Percentiles rank a stretch among this genome's conserved stretches.
These are phyloP conservation scores for Helleia helle DNA, from an alignment of 2,888 invertebrate genomes.

Conservation along the genomic window DNA sequence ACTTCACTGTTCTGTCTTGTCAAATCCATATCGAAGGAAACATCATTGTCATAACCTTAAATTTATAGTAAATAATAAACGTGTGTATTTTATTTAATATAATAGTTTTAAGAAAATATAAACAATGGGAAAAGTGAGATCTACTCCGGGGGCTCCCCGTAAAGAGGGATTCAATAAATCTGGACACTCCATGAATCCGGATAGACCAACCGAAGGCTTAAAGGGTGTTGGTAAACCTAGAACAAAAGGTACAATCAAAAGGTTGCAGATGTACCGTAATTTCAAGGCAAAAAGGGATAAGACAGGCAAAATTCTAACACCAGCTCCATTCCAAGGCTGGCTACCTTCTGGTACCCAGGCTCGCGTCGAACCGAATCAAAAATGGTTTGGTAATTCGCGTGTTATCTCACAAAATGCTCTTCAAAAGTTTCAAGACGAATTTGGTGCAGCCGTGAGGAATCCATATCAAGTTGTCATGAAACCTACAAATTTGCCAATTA, in stretches of 20 bases:
- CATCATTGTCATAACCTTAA: constrained; percentile 4
- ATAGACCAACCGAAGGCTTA: constrained; percentile 83
- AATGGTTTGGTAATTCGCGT: constrained; percentile 99
- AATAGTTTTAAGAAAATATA: neutral
- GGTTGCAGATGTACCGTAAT: constrained; percentile 98
- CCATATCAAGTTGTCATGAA: constrained; percentile 99
- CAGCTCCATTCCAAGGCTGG: constrained; percentile 97
- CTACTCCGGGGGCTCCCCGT: constrained; percentile 82
- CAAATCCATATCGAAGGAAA: neutral
- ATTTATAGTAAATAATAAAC: neutral
- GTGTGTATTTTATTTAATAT: neutral
- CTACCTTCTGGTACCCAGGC: constrained; percentile 92
- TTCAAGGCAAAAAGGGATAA: constrained; percentile 95
- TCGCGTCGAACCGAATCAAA: constrained; percentile 96
- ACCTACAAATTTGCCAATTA: constrained; percentile 94
- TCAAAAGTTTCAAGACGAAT: constrained; percentile 94
- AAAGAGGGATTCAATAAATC: constrained; percentile 90
- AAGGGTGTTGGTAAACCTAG: constrained; percentile 90
- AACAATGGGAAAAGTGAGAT: constrained; percentile 85
- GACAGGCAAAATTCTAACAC: constrained; percentile 90
- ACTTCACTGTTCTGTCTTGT: neutral
- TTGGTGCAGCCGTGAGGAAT: constrained; percentile 94
- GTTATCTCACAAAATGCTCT: constrained; percentile 94
- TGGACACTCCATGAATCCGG: constrained; percentile 96
- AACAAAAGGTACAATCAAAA: constrained; percentile 94